A percentile compares a stretch with the other conserved stretches of the same genome.
Evolutionary conservation across 2,888 invertebrate genomes (phyloP).

Genomic region (Cabera pusaria): DNA sequence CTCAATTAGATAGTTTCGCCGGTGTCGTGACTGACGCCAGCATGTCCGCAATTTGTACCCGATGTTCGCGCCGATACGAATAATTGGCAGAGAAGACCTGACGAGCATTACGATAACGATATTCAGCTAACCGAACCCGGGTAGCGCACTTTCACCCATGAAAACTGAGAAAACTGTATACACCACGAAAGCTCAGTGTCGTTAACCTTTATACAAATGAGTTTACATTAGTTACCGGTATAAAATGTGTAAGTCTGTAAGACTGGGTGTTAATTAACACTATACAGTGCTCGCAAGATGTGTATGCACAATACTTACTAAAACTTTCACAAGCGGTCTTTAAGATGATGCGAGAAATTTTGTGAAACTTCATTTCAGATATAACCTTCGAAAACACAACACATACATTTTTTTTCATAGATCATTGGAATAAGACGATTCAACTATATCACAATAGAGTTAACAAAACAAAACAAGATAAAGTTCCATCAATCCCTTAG

Average conservation of each 20-base stretch:
- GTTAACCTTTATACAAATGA: constrained; percentile 51
- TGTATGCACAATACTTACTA: constrained; percentile 15
- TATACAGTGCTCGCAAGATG: constrained; percentile 37
- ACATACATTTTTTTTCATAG: constrained; percentile 23
- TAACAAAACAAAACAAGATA: too few relatives aligned
- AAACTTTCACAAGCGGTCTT: constrained; percentile 30
- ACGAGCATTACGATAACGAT: constrained; percentile 35
- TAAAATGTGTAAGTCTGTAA: constrained; percentile 38
- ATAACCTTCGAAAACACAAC: too few relatives aligned
- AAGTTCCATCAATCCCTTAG: too few relatives aligned
- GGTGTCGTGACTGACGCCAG: constrained; percentile 41
- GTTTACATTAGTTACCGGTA: constrained; percentile 43
- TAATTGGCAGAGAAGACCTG: constrained; percentile 46
- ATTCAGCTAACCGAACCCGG: constrained; percentile 25
- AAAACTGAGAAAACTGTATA: constrained; percentile 26
- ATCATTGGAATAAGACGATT: too few relatives aligned
- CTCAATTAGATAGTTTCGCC: constrained; percentile 64
- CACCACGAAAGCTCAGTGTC: constrained; percentile 44
- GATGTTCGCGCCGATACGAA: constrained; percentile 44
- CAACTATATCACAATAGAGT: too few relatives aligned
- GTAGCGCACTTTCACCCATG: constrained; percentile 44
- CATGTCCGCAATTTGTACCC: constrained; percentile 48
- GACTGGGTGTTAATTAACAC: constrained; percentile 41
- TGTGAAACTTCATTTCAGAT: too few relatives aligned
- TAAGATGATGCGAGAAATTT: too few relatives aligned